Evolutionary conservation across 2,113 vertebrate species (phyloP).

Genomic region (Lontra canadensis): DNA sequence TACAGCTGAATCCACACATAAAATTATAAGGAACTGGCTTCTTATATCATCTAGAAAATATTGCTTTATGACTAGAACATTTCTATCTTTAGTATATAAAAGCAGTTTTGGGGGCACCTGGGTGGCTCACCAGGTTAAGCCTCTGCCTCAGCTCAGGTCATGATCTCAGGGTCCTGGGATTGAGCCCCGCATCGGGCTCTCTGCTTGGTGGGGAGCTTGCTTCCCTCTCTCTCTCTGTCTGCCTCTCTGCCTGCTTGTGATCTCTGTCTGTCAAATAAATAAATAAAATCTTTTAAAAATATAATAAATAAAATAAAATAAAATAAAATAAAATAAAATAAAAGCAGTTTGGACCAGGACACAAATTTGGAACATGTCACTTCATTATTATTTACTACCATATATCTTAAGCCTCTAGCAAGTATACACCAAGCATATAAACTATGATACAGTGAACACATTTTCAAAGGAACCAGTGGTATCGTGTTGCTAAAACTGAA

Average conservation of each 20-base stretch:
- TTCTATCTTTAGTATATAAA: not conserved
- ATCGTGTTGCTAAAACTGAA: not conserved
- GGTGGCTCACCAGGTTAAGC: too few species aligned
- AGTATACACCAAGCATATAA: not conserved
- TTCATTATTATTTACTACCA: not conserved
- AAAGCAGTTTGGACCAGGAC: not conserved
- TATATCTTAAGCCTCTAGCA: not conserved
- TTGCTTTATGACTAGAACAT: not conserved
- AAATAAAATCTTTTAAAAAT: too few species aligned
- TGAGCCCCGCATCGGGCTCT: fast-evolving
- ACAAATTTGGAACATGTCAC: not conserved
- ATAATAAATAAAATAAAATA: too few species aligned
- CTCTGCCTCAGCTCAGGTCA: too few species aligned
- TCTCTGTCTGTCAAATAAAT: too few species aligned
- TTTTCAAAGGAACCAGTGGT: not conserved
- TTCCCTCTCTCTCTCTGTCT: too few species aligned
- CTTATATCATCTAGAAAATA: not conserved
- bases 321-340: not conserved
- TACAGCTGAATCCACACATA: not conserved
- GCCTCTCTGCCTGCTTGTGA: too few species aligned
- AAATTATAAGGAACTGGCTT: not conserved
- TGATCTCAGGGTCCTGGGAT: too few species aligned
- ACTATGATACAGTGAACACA: not conserved
- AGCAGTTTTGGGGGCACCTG: not conserved
- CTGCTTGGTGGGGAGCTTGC: too few species aligned